Base-by-base conservation (phyloP, 2,797 vertebrate genomes). In the Odontamblyopus lacepedii region DNA sequence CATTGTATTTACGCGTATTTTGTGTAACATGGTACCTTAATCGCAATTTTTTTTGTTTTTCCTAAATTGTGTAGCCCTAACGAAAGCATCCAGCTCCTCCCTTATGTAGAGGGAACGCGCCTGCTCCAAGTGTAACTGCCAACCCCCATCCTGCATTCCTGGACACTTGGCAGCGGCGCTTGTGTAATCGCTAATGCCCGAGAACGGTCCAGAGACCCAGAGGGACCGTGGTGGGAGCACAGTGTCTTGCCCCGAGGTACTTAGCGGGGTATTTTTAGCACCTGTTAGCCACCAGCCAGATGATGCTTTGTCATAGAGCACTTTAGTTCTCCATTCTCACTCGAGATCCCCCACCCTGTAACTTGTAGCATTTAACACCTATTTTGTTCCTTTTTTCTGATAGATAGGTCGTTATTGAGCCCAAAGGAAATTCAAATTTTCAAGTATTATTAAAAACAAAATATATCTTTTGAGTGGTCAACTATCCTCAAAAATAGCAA, bases 211-310 rank as follows among this genome's bases (percentile, higher is more conserved):
- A 53, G 0, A 51, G 69, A 67, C 71, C 74, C 72, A 70, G 44
- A 44, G 82, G 84, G 82, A 79, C 76, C 0, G 23, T 61, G 60
- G 75, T 70, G 71, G 73, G 74, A 81, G 84, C 80, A 73, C 76
- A 74, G 84, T 79, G 86, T 75, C 72, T 76, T 6, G 29, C 84
- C 85, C 72, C 19, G 70, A 85, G 84, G 80, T 60, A 73, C 77
- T 72, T 71, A 26, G 70, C 56, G 64, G 71, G 69, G 74, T 89
- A 91, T 91, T 88, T 90, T 90, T 89, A 87, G 88, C 76, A 32
- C 30, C 67, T 64, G 74, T 78, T 85, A 75, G 75, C 83, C 74
- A 62, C 67, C 32, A 29, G 86, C 75, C 78, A 81, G 79, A 85
- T 85, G 88, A 85, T 76, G 80, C 78, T 55, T 73, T 81, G 83